Conservation (phyloP, 2,113 vertebrate species). For the Elanus axillaris region DNA sequence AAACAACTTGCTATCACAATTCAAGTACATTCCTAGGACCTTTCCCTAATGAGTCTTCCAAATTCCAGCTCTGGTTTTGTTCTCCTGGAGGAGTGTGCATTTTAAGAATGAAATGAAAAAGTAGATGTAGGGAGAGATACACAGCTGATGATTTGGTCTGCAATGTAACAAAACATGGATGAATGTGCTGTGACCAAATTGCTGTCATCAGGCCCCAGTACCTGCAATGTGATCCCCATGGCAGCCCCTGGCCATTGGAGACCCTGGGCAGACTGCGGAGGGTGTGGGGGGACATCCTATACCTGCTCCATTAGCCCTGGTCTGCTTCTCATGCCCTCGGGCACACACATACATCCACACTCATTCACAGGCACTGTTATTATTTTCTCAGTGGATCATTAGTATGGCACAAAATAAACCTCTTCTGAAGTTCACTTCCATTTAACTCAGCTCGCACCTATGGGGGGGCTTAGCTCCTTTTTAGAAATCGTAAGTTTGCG, state of each 20-base stretch:
- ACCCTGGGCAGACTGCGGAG: not conserved
- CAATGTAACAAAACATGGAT: not conserved
- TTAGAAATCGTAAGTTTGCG: not conserved
- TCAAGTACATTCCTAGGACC: not conserved
- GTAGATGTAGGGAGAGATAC: not conserved
- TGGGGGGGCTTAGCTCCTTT: not conserved
- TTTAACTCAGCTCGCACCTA: not conserved
- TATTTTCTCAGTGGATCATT: not conserved
- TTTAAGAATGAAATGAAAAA: not conserved
- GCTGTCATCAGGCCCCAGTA: not conserved
- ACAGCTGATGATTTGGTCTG: not conserved
- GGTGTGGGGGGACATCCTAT: accelerated
- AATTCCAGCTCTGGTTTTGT: not conserved
- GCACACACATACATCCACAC: accelerated
- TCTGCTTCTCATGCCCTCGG: not conserved
- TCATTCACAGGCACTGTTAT: accelerated
- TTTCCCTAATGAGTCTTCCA: not conserved
- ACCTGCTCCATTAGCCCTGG: not conserved
- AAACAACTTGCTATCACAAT: not conserved
- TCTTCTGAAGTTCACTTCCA: not conserved
- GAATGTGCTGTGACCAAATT: not conserved
- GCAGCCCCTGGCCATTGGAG: not conserved
- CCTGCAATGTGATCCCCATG: not conserved
- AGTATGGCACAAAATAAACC: not conserved
- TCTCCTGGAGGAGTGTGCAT: not conserved